Conservation (phyloP, 2,797 vertebrate genomes). For the Anas flavirostris region DNA sequence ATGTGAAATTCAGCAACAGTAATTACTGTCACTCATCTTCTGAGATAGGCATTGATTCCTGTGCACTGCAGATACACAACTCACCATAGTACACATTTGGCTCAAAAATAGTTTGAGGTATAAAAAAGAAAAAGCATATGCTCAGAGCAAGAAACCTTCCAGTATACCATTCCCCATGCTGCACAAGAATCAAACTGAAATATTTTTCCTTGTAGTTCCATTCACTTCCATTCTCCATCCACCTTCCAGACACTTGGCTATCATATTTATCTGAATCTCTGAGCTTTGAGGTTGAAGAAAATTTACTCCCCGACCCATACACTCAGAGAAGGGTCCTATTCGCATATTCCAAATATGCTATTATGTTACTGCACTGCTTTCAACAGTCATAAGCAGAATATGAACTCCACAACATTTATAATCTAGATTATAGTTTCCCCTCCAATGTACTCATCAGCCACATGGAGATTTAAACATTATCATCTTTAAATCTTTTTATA, state of each 20-base stretch:
- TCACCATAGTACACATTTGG: fast-evolving
- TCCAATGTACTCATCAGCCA: not conserved
- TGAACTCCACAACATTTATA: not conserved
- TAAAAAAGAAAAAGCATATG: not conserved
- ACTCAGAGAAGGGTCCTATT: not conserved
- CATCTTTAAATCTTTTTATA: not conserved
- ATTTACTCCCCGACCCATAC: not conserved
- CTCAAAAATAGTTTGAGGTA: not conserved
- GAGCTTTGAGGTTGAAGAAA: not conserved
- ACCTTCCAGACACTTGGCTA: not conserved
- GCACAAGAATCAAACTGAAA: not conserved
- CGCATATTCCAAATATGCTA: not conserved
- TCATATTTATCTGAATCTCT: fast-evolving
- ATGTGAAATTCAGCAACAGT: not conserved
- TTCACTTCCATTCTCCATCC: not conserved
- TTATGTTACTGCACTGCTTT: not conserved
- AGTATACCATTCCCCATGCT: not conserved
- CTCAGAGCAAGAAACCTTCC: not conserved
- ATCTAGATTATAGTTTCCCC: not conserved
- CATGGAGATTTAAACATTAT: not conserved
- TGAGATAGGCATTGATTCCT: not conserved
- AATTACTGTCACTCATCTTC: not conserved
- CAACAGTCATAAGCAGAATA: not conserved
- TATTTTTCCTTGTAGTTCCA: not conserved
- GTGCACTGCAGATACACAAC: not conserved